These are phyloP conservation scores for Drosophila differens DNA, from an alignment of 2,888 invertebrate genomes.

Conservation along the genomic window DNA sequence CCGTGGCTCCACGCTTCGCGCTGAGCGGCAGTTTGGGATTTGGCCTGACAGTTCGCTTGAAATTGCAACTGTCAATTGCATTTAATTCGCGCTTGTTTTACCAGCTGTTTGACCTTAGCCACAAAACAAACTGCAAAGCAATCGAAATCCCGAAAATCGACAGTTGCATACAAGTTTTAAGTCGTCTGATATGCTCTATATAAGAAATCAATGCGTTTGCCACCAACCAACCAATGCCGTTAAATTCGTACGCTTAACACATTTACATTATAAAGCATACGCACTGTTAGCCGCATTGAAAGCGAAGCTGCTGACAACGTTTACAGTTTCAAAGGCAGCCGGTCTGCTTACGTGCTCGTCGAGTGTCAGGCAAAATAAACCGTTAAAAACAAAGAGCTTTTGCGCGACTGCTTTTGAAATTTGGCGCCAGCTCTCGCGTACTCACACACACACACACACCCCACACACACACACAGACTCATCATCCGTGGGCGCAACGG, in stretches of 20 bases:
- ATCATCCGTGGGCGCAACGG: conserved; percentile 48
- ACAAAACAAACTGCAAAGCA: neutral
- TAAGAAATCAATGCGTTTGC: neutral
- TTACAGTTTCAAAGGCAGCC: conserved; percentile 70
- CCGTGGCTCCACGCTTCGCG: conserved; percentile 23
- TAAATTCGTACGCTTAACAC: conserved; percentile 14
- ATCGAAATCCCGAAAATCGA: conserved; percentile 12
- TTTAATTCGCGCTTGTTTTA: conserved; percentile 74
- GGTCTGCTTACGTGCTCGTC: conserved; percentile 31
- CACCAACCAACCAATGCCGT: neutral
- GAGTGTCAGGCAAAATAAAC: conserved; percentile 70
- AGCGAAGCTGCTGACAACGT: conserved; percentile 53
- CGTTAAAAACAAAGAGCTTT: conserved; percentile 74
- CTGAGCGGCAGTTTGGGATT: conserved; percentile 78
- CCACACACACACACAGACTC: conserved; percentile 8
- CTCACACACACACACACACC: conserved; percentile 26
- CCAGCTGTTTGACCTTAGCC: conserved; percentile 71
- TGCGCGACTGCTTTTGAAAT: conserved; percentile 75
- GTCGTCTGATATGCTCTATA: neutral
- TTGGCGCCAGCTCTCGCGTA: conserved; percentile 67
- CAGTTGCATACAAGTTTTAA: conserved; percentile 7
- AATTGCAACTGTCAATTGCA: conserved; percentile 85
- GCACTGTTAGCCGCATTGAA: conserved; percentile 31
- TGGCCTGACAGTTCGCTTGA: conserved; percentile 81
- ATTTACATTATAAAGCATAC: conserved; percentile 28